Base-by-base conservation (phyloP, 2,888 invertebrate genomes). In the Anthrax anthrax region DNA sequence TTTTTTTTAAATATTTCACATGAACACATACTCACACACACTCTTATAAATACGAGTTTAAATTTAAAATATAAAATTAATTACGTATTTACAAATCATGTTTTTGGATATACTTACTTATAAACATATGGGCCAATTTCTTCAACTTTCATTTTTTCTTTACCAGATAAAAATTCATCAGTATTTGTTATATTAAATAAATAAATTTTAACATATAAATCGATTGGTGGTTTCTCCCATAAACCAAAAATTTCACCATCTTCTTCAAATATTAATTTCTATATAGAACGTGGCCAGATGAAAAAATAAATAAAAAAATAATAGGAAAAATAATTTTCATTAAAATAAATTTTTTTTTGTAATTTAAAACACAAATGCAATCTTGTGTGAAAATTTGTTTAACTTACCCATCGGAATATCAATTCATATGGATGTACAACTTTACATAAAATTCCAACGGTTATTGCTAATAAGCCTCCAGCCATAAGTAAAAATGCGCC, bases 121-220 rank as follows among this genome's bases (percentile, higher is more conserved):
- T 92, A 94, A 0, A 88, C 84, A 61, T 86, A 90, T 1, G 90
- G 91, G 0, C 91, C 91, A 12, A 87, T 76, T 71, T 91, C 80
- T 54, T 82, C 69, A 3, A 90, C 72, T 44, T 73, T 74, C 18
- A 90, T 64, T 58, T 83, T 85, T 36, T 74, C 73, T 5, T 76
- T 79, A 0, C 87, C 86, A 1, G 75, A 71, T 62, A 89, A 69
- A 63, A 80, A 89, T 5, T 78, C 85, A 5, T 85, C 83, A 13
- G 76, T 76, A 58, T 90, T 90, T 10, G 90, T 90, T 3, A 89
- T 73, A 60, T 90, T 90, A 68, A 86, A 90, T 2, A 90, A 71
- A 59, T 77, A 87, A 0, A 90, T 80, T 57, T 80, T 78, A 19
- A 84, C 71, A 60, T 81, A 85, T 0, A 90, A 70, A 51, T 86